Percentiles rank a stretch among this genome's conserved stretches.
phyloP scores from a whole-genome alignment of 1,140 invertebrate genomes.

The Drosophila equinoxialis region DNA sequence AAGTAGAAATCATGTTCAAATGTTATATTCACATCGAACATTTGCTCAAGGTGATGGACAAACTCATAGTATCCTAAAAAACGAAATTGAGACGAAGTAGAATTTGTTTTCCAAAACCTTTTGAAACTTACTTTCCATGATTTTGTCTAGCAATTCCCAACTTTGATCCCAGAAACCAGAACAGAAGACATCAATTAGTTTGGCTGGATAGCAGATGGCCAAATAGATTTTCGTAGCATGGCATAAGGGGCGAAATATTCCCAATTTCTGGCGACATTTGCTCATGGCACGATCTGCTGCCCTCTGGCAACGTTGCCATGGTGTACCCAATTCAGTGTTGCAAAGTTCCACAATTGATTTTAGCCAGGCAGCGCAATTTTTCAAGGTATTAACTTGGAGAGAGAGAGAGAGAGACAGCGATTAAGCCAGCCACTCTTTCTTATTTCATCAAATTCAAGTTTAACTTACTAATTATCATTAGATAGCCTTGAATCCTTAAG shows the following conservation, averaged over 20 bases:
- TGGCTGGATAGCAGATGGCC: constrained; percentile 87
- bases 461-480: constrained; percentile 83
- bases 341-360: constrained; percentile 88
- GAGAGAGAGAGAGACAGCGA: constrained; percentile 57
- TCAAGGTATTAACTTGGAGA: constrained; percentile 86
- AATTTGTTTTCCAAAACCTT: not conserved
- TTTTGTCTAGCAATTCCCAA: constrained; percentile 85
- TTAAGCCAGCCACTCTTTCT: too few species aligned
- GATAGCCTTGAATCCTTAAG: constrained; percentile 84
- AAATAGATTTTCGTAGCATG: constrained; percentile 85
- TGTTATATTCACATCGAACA: constrained; percentile 88
- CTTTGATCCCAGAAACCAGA: constrained; percentile 86
- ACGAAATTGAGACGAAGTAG: too few species aligned
- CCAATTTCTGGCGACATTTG: constrained; percentile 86
- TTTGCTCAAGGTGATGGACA: constrained; percentile 85
- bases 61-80: constrained; percentile 40
- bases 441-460: too few species aligned
- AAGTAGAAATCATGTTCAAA: constrained; percentile 88
- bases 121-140: constrained; percentile 70
- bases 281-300: constrained; percentile 86
- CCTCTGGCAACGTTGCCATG: constrained; percentile 85
- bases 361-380: constrained; percentile 88
- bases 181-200: constrained; percentile 87
- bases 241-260: constrained; percentile 86
- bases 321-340: constrained; percentile 88